A percentile compares a stretch with the other conserved stretches of the same genome.
phyloP scores from a whole-genome alignment of 2,113 vertebrate genomes.

The Tricholaema leucomelas region DNA sequence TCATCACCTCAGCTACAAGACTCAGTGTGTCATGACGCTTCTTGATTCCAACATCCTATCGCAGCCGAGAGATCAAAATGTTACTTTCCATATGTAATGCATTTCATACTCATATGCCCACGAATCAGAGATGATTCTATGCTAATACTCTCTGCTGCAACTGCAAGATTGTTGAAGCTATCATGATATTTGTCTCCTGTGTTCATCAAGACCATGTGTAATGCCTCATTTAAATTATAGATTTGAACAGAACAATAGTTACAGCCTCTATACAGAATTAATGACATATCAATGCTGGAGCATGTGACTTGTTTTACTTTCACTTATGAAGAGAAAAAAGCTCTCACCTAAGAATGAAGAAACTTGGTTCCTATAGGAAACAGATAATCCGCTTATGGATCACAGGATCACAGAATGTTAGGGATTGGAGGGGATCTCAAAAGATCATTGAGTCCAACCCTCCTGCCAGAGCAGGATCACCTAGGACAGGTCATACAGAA shows the following conservation, averaged over 20 bases:
- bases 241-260: not conserved
- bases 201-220: not conserved
- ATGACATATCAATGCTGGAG: not conserved
- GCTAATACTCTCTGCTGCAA: not conserved
- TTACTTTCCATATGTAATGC: not conserved
- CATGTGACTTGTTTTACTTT: not conserved
- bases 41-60: not conserved
- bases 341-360: not conserved
- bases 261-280: not conserved
- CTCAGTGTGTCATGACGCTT: not conserved
- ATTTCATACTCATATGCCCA: not conserved
- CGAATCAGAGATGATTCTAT: not conserved
- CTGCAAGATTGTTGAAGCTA: not conserved
- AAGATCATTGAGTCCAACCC: too few species aligned
- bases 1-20: not conserved
- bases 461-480: too few species aligned
- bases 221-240: constrained; percentile 8
- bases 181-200: not conserved
- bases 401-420: too few species aligned
- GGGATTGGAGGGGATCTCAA: too few species aligned
- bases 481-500: too few species aligned
- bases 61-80: not conserved
- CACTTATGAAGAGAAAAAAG: not conserved
- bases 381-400: not conserved
- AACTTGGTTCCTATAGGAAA: not conserved